phyloP scores from a whole-genome alignment of 2,797 vertebrate genomes.

The Ctenochaetus hawaiiensis region DNA sequence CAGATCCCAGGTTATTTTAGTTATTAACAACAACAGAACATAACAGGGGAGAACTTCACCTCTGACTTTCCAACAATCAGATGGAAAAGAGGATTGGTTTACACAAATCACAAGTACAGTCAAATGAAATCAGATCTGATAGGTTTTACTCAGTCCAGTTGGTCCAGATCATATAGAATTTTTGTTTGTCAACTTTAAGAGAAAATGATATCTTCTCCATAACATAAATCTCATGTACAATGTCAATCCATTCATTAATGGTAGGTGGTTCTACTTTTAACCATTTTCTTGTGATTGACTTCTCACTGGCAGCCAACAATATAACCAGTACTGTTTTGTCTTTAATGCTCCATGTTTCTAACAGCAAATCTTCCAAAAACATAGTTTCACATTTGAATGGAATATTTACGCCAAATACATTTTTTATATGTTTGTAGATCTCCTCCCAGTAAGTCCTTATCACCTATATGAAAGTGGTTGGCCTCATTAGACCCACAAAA shows the following conservation, averaged over 20 bases:
- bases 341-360: not conserved
- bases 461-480: not conserved
- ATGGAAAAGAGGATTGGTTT: not conserved
- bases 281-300: not conserved
- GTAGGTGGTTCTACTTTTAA: not conserved
- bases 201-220: not conserved
- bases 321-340: not conserved
- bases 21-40: too few relatives aligned
- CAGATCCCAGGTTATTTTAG: too few relatives aligned
- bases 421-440: conserved; percentile 1
- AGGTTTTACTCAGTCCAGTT: conserved; percentile 5
- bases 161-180: not conserved
- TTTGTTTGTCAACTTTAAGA: not conserved
- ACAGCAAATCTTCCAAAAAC: not conserved
- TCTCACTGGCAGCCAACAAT: not conserved
- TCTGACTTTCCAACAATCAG: too few relatives aligned
- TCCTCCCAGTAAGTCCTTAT: not conserved
- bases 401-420: not conserved
- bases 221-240: not conserved
- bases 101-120: not conserved
- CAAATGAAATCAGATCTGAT: not conserved
- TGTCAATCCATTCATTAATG: not conserved
- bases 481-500: not conserved
- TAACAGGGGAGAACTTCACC: too few relatives aligned
- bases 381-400: conserved; percentile 11